phyloP scores from a whole-genome alignment of 2,888 invertebrate species.

The Limenitis arthemis region DNA sequence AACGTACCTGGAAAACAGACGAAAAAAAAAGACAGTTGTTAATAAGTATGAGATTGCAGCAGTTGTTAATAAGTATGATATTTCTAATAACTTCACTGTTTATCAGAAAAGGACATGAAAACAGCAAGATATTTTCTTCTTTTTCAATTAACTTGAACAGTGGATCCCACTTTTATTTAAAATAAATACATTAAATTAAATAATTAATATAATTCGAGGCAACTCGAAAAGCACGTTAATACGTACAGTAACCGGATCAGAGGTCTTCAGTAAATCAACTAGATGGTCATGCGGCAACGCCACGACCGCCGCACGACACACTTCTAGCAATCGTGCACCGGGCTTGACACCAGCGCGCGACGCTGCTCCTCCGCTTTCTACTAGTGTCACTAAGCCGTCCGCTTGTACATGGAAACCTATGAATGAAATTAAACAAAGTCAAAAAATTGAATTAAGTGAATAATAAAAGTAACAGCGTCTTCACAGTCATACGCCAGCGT shows the following conservation, averaged over 20 bases:
- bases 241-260: conserved; percentile 84
- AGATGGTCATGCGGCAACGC: conserved; percentile 93
- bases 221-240: background rate
- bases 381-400: conserved; percentile 94
- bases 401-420: conserved; percentile 91
- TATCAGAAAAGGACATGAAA: too few species aligned
- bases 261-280: conserved; percentile 92
- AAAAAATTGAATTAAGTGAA: too few species aligned
- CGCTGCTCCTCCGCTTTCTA: conserved; percentile 78
- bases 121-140: too few species aligned
- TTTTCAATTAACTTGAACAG: too few species aligned
- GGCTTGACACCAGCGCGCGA: conserved; percentile 90
- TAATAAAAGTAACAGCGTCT: too few species aligned
- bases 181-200: too few species aligned
- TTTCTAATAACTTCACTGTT: too few species aligned
- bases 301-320: conserved; percentile 90
- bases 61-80: too few species aligned
- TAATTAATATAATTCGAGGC: background rate
- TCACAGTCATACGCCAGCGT: background rate
- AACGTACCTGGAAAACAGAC: conserved; percentile 73
- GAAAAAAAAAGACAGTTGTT: too few species aligned
- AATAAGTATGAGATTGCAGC: too few species aligned
- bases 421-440: background rate
- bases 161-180: too few species aligned
- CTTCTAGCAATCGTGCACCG: conserved; percentile 92